phyloP scores from a whole-genome alignment of 92 coral and sea anemone genomes.

The Blastomussa wellsi region DNA sequence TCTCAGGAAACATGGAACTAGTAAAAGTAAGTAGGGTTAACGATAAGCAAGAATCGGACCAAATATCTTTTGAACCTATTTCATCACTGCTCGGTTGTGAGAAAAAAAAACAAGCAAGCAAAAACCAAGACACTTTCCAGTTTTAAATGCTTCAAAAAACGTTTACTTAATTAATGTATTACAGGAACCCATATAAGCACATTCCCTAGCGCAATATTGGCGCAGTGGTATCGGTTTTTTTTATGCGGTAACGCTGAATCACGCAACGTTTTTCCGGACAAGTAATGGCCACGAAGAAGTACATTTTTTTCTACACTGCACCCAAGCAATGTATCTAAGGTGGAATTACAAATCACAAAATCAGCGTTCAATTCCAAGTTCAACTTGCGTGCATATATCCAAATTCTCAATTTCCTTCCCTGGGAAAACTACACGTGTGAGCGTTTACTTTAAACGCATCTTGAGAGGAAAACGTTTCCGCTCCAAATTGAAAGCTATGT shows the following conservation, averaged over 20 bases:
- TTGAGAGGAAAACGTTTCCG: not conserved
- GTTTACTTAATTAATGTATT: too few species aligned
- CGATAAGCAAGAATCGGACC: not conserved
- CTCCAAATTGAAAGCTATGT: not conserved
- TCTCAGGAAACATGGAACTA: slow-evolving; percentile 74
- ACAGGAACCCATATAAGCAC: not conserved
- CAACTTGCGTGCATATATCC: not conserved
- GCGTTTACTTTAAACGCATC: not conserved
- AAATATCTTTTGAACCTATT: too few species aligned
- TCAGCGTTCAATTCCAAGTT: not conserved
- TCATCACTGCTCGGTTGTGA: too few species aligned
- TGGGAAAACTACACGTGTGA: not conserved
- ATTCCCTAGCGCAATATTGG: too few species aligned
- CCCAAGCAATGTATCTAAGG: not conserved
- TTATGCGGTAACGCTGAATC: not conserved
- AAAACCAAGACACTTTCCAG: too few species aligned
- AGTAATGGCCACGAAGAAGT: not conserved
- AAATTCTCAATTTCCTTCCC: not conserved
- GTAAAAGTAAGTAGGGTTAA: slow-evolving; percentile 51
- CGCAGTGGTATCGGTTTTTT: too few species aligned
- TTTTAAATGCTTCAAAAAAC: too few species aligned
- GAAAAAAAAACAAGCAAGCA: not conserved
- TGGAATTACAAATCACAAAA: not conserved
- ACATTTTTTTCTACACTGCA: not conserved
- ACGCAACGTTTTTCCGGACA: not conserved